Conservation (phyloP, 2,888 invertebrate genomes). For the Ligdia adustata region DNA sequence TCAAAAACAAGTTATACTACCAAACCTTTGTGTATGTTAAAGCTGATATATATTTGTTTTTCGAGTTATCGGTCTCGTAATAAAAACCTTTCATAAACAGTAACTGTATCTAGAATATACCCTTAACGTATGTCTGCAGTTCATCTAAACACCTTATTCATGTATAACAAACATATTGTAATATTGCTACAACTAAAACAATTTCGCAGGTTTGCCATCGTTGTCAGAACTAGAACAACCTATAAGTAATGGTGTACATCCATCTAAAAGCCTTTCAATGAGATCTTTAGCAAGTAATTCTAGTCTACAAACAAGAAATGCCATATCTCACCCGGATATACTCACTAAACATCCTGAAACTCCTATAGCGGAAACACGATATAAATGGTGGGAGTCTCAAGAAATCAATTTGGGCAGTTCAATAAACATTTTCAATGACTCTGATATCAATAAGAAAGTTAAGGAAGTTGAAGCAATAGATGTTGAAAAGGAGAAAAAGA, state of each 20-base stretch:
- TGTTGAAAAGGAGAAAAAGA: conserved; percentile 43
- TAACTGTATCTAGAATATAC: too few relatives aligned
- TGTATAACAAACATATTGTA: too few relatives aligned
- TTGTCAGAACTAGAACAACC: conserved; percentile 47
- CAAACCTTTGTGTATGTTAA: too few relatives aligned
- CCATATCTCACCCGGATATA: conserved; percentile 73
- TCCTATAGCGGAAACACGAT: conserved; percentile 56
- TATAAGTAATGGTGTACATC: conserved; percentile 44
- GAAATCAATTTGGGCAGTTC: conserved; percentile 85
- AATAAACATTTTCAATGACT: conserved; percentile 81
- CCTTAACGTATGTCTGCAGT: too few relatives aligned
- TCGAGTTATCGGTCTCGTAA: too few relatives aligned
- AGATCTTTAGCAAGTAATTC: conserved; percentile 59
- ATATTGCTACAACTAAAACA: too few relatives aligned
- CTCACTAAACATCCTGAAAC: conserved; percentile 54
- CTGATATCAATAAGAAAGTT: conserved; percentile 44
- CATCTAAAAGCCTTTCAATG: conserved; percentile 68
- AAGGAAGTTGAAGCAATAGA: conserved; percentile 44
- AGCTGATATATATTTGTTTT: too few relatives aligned
- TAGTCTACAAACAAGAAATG: conserved; percentile 63
- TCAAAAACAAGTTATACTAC: too few relatives aligned
- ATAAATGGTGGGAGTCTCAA: conserved; percentile 84
- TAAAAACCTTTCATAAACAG: too few relatives aligned
- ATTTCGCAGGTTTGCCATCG: conserved; percentile 56
- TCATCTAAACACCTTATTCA: too few relatives aligned